Base-by-base conservation (phyloP, 2,113 vertebrate genomes). In the Mastomys natalensis region DNA sequence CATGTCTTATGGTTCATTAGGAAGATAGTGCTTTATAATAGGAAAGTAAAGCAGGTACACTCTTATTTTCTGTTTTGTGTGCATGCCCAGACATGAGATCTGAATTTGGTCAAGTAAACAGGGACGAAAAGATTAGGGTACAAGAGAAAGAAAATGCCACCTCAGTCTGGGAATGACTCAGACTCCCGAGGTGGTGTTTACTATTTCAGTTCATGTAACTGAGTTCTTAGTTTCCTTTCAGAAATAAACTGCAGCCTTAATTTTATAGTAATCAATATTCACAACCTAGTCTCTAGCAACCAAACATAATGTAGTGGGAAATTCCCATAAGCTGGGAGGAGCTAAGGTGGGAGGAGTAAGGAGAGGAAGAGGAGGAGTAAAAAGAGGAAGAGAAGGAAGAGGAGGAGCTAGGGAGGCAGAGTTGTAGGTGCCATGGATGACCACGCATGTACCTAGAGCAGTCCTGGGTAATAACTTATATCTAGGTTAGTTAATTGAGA, bases 231-330 rank as follows among this genome's bases (percentile, higher is more conserved):
- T 45, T 96, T 97, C 93, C 62, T 94, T 92, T 89, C 90, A 95
- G 77, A 96, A 94, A 92, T 90, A 68, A 97, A 82, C 95, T 74
- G 95, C 60, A 93, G 90, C 62, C 66, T 91, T 97, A 55, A 86
- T 89, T 93, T 96, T 68, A 95, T 72, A 58, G 51, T 87, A 78
- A 97, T 95, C 95, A 89, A 95, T 97, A 89, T 96, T 96, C 95
- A 87, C 53, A 94, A 64, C 70, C 73, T 37, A 7, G 7, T 87
- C 92, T 60, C 64, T 53, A 21, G 29, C 81, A 96, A 96, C 95
- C 86, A 97, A 97, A 97, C 82, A 78, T 10, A 51, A 10, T 51
- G 51, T 51, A 11, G 51, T 51, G 10, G 51, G 9, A 51, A 51
- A 51, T 51, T 51, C 51, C 51, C 1, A 1, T 1, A 51, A 51